Evolutionary conservation across 2,113 vertebrate species (phyloP), one percentile per base, ranked within the genome.

Genomic region (Oostethus manadensis): DNA sequence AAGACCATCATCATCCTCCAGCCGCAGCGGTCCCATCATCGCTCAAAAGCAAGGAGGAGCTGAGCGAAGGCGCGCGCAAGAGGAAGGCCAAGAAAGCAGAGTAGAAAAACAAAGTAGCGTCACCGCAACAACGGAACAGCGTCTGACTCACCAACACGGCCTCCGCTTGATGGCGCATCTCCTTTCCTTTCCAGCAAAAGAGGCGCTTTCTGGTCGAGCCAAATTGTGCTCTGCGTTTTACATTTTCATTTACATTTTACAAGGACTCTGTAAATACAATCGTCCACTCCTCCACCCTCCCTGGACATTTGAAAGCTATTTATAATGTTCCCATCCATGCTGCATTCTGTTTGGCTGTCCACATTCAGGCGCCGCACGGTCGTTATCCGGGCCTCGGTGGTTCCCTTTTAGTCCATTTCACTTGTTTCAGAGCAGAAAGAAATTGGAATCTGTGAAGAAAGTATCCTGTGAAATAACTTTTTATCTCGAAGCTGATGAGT

Each of bases 61-160:
- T 96, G 73, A 92, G 92, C 0, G 97, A 99, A 80, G 93, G 95
- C 48, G 86, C 91, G 10, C 92, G 94, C 72, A 99, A 96, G 82
- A 87, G 94, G 82, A 99, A 98, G 87, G 88, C 90, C 42, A 99
- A 99, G 89, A 99, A 98, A 80, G 94, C 92, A 0, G 96, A 99
- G 77, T 96, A 91, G 77, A 21, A 50, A 20, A 48, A 8, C 8
- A 20, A 21, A 50, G 76, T 38, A 2, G 15, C 17, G 0, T 10
- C n/a, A 18, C 16, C 8, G n/a, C 29, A 6, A 59, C 50, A 48
- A 47, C 22, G 48, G 71, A 78, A 66, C 67, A 62, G 74, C 64
- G 58, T 83, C 78, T 54, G 59, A 81, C 69, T 68, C 57, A 59
- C 73, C 73, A 60, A 77, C 56, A 55, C 42, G 60, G 62, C 48